Evolutionary conservation across 1,140 invertebrate genomes (phyloP).

Genomic region (Piezodorus guildinii): DNA sequence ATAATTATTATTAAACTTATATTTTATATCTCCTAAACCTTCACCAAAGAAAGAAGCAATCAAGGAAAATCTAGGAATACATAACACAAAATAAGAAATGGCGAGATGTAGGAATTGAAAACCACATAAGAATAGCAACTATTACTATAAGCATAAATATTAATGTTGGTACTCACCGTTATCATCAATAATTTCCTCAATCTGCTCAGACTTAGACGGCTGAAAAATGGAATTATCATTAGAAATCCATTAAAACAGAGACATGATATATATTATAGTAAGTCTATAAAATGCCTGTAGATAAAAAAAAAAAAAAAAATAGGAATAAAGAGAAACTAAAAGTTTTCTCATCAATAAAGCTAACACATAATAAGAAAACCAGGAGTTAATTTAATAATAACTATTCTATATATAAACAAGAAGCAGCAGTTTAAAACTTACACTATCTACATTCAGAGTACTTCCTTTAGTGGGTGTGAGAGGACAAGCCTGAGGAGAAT

Average conservation of each 20-base stretch:
- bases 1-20: too few relatives aligned
- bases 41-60: background rate
- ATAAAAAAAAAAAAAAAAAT: too few relatives aligned
- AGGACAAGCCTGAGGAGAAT: constrained; percentile 3
- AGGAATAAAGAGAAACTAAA: too few relatives aligned
- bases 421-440: background rate
- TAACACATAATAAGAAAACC: too few relatives aligned
- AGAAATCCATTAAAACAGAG: too few relatives aligned
- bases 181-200: constrained; percentile 6
- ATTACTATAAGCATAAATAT: too few relatives aligned
- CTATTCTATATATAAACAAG: too few relatives aligned
- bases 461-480: constrained; percentile 2
- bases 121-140: background rate
- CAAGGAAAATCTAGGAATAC: background rate
- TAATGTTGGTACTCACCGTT: background rate
- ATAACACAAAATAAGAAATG: background rate
- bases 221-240: too few relatives aligned
- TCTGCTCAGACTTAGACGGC: background rate
- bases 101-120: background rate
- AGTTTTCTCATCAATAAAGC: too few relatives aligned
- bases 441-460: background rate
- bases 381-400: too few relatives aligned
- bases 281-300: too few relatives aligned
- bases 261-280: too few relatives aligned
- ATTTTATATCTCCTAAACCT: background rate